Conservation (phyloP, 2,888 invertebrate species). For the Platynereis dumerilii region DNA sequence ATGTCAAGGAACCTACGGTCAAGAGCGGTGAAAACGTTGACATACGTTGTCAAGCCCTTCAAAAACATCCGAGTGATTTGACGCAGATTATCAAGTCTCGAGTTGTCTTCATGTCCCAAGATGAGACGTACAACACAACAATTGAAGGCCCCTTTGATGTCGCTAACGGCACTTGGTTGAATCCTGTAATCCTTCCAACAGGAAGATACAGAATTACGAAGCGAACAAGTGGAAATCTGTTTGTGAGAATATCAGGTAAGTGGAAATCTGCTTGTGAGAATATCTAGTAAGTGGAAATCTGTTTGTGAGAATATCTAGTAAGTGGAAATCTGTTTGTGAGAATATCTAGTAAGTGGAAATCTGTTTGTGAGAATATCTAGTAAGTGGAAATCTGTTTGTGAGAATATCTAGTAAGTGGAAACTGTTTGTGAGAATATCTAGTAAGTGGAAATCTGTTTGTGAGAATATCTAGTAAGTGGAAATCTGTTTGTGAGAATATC, state of each 20-base stretch:
- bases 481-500: too few relatives aligned
- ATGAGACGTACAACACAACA: not conserved
- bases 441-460: too few relatives aligned
- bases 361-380: too few relatives aligned
- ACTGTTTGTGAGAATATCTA: too few relatives aligned
- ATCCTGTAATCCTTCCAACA: not conserved
- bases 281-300: too few relatives aligned
- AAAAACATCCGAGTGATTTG: not conserved
- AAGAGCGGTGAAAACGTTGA: not conserved
- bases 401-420: too few relatives aligned
- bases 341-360: too few relatives aligned
- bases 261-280: too few relatives aligned
- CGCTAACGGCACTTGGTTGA: constrained; percentile 1
- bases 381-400: too few relatives aligned
- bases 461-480: too few relatives aligned
- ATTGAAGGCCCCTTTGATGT: constrained; percentile 5
- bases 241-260: not conserved
- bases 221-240: not conserved
- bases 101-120: not conserved
- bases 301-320: too few relatives aligned
- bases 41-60: not conserved
- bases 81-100: constrained; percentile 4
- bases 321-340: too few relatives aligned
- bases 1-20: not conserved
- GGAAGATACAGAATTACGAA: not conserved